Evolutionary conservation across 2,113 vertebrate species (phyloP), one percentile per base, ranked within the genome.

Genomic region (Lamprotornis superbus): DNA sequence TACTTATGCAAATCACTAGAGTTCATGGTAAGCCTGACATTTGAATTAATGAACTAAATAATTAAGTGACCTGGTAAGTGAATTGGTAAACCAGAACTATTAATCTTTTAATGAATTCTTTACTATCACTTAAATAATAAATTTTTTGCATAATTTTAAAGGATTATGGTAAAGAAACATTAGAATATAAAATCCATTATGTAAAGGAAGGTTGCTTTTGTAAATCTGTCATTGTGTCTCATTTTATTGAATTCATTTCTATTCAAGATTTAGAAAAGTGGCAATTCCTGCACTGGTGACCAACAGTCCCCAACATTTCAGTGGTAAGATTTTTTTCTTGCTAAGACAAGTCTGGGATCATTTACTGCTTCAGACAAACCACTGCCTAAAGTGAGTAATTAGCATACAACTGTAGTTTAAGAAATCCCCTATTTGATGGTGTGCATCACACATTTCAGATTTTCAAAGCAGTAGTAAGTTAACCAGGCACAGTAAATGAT

Each of bases 31-130:
- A 98, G 96, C 93, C 91, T 98, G 98, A 98, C 97, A 98, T 98
- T 98, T 98, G 97, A 97, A 98, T 98, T 98, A 98, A 98, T 98
- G 97, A 98, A 97, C 97, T 98, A 98, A 98, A 98, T 98, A 98
- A 98, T 98, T 98, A 98, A 98, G 97, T 98, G 98, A 97, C 97
- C 97, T 98, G 96, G 92, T 97, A 98, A 98, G 97, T 4, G 91
- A 98, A 98, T 97, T 98, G 97, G 97, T 98, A 98, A 98, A 98
- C 98, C 97, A 98, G 94, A 98, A 97, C 96, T 97, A 98, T 98
- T 98, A 98, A 98, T 98, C 96, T 98, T 97, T 96, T 97, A 97
- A 98, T 98, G 94, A 98, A 98, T 97, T 98, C 94, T 98, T 97
- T 98, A 97, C 96, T 98, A 97, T 96, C 95, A 98, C 89, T 97